Conservation (phyloP, 2,888 invertebrate genomes). For the Eristalis tenax region DNA sequence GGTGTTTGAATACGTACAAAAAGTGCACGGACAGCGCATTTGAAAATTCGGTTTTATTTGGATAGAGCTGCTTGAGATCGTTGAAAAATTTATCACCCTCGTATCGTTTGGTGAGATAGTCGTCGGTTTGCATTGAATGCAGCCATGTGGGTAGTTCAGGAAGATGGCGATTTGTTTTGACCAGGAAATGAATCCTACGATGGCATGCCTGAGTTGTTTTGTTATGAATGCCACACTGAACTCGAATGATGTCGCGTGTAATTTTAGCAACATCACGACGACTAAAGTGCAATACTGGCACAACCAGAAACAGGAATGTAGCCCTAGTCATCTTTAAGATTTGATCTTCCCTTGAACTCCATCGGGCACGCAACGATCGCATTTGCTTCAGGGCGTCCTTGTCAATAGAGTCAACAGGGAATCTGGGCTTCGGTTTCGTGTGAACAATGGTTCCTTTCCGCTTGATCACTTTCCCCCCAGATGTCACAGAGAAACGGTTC, state of each 20-base stretch:
- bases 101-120: slow-evolving; percentile 81
- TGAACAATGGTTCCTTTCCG: slow-evolving; percentile 39
- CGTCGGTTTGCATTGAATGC: slow-evolving; percentile 84
- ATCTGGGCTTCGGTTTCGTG: slow-evolving; percentile 10
- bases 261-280: slow-evolving; percentile 79
- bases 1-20: slow-evolving; percentile 66
- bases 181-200: slow-evolving; percentile 84
- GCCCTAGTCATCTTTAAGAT: slow-evolving; percentile 86
- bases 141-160: slow-evolving; percentile 84
- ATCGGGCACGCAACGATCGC: slow-evolving; percentile 84
- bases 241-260: slow-evolving; percentile 84
- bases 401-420: slow-evolving; percentile 85
- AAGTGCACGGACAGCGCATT: slow-evolving; percentile 78
- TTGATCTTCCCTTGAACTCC: slow-evolving; percentile 87
- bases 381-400: slow-evolving; percentile 84
- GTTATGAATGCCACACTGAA: slow-evolving; percentile 82
- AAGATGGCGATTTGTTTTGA: slow-evolving; percentile 83
- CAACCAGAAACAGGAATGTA: slow-evolving; percentile 82
- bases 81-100: slow-evolving; percentile 78
- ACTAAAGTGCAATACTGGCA: slow-evolving; percentile 79
- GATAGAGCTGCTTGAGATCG: slow-evolving; percentile 77
- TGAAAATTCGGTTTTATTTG: slow-evolving; percentile 75
- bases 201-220: slow-evolving; percentile 88
- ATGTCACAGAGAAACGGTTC: slow-evolving; percentile 40
- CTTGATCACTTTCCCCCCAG: slow-evolving; percentile 38